Evolutionary conservation across 2,113 vertebrate genomes (phyloP), one percentile per base, ranked within the genome.

Genomic region (Eidolon helvum): DNA sequence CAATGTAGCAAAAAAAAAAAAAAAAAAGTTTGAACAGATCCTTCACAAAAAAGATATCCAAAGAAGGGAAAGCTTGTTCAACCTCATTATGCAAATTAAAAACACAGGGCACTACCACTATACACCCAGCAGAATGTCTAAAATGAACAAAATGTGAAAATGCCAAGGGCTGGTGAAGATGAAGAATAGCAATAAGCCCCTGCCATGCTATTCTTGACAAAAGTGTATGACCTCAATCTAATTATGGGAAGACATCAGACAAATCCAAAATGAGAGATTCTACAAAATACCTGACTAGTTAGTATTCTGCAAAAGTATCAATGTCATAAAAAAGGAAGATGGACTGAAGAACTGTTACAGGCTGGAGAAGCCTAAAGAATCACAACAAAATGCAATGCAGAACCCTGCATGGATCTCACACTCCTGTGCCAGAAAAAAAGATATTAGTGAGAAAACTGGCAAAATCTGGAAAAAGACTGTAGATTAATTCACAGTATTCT

Each of bases 401-500:
- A 22, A 50, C 19, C 50, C 43, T 43, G 50, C 14, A 7, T 1
- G 48, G 79, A 14, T 48, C 35, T 28, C 48, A 77, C 26, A 57
- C 10, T 38, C 74, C 40, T 38, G 65, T 71, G 3, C 28, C 4
- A 78, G 45, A 24, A 14, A 5, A 5, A 45, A 91, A n/a, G 18
- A 19, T 2, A 43, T 30, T 3, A 74, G 30, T 19, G 50, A 38
- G 26, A 55, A 68, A 84, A 66, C 16, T 1, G 14, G 69, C n/a
- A 40, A 55, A 30, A 57, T 12, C 8, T 69, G 48, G 21, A 19
- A 7, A 40, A 16, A 69, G n/a, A 5, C 48, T 24, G 1, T 5
- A 22, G 38, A 48, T 22, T 3, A 38, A 24, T 22, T 38, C 9
- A 5, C 0, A 38, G 38, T 2, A 10, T 3, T 2, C 7, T 1